Conservation (phyloP, 92 coral and sea anemone genomes). For the Blastomussa wellsi region DNA sequence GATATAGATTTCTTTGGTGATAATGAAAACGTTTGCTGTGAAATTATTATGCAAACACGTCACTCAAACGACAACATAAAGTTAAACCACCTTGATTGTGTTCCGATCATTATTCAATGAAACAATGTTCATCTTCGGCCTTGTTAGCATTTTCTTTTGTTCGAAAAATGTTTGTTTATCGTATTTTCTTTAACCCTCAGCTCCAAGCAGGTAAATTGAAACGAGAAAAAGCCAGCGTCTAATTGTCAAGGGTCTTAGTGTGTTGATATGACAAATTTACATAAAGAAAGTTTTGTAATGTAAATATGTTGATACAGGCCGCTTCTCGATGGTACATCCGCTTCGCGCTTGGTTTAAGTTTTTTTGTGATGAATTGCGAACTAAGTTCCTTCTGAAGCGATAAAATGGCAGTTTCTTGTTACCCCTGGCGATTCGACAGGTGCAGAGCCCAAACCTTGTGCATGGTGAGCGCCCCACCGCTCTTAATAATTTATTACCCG, state of each 20-base stretch:
- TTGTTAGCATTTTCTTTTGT: background rate
- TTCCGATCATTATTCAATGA: slow-evolving; percentile 6
- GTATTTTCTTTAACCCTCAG: background rate
- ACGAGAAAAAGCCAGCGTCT: background rate
- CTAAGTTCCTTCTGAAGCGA: background rate
- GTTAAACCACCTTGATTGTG: background rate
- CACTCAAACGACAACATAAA: background rate
- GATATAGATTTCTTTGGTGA: background rate
- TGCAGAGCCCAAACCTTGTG: slow-evolving; percentile 8
- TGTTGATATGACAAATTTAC: slow-evolving; percentile 2
- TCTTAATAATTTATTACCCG: slow-evolving; percentile 41
- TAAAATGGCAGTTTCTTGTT: slow-evolving; percentile 33
- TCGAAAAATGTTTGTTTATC: background rate
- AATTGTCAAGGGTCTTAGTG: slow-evolving; percentile 2
- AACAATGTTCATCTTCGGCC: slow-evolving; percentile 4
- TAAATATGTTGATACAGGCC: slow-evolving; percentile 2
- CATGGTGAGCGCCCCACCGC: slow-evolving; percentile 28
- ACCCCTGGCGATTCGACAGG: slow-evolving; percentile 30
- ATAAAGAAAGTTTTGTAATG: slow-evolving; percentile 17
- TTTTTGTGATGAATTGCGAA: background rate
- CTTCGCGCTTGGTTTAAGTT: background rate
- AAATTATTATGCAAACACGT: slow-evolving; percentile 29
- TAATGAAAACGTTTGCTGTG: background rate
- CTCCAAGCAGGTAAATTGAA: background rate
- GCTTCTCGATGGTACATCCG: background rate